Evolutionary conservation across 2,113 vertebrate species (phyloP).

Genomic region (Cariama cristata): DNA sequence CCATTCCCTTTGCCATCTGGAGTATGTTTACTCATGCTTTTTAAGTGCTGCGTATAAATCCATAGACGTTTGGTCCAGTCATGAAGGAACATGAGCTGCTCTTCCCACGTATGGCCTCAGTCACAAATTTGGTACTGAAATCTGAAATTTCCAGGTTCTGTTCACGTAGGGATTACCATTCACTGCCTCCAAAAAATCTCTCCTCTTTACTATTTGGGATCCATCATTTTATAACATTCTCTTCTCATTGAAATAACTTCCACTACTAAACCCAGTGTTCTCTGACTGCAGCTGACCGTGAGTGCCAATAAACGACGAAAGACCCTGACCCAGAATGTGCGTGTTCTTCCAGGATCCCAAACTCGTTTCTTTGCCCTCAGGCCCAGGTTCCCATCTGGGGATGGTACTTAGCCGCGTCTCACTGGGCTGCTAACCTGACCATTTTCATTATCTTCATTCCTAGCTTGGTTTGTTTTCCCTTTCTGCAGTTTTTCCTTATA

Average conservation of each 20-base stretch:
- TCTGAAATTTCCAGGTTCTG: background rate
- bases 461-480: constrained; percentile 4
- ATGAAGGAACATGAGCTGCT: background rate
- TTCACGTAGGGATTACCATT: background rate
- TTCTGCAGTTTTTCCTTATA: background rate
- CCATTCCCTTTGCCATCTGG: background rate
- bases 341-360: constrained; percentile 11
- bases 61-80: background rate
- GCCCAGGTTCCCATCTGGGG: constrained; percentile 43
- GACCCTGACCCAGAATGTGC: constrained; percentile 7
- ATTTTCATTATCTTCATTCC: constrained; percentile 23
- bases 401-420: background rate
- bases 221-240: background rate
- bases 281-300: background rate
- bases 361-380: constrained; percentile 39
- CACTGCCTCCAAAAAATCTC: background rate
- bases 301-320: background rate
- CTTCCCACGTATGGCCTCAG: background rate
- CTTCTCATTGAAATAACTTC: background rate
- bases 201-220: background rate
- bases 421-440: constrained; percentile 11
- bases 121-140: background rate
- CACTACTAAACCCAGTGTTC: background rate
- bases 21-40: background rate
- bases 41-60: background rate